Base-by-base conservation (phyloP, 2,888 invertebrate genomes). In the Tetranychus piercei region DNA sequence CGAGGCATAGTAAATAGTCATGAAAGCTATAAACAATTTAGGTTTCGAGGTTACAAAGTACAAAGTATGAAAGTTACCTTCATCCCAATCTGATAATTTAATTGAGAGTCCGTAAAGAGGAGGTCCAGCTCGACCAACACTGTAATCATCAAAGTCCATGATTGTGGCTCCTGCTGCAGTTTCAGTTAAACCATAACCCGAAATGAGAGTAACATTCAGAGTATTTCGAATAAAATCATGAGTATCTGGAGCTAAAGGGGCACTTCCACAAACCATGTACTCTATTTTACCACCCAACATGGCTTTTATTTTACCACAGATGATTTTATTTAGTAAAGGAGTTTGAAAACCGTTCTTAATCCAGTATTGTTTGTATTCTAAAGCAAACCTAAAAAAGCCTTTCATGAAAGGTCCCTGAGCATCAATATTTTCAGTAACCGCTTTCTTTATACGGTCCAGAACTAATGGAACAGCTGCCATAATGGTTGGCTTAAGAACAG, bases 161-260 rank as follows among this genome's bases (percentile, higher is more conserved):
- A 83, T 78, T 4, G 83, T 82, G 73, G 94, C 95, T 80, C 92
- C 92, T 1, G 95, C 94, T 78, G 92, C 91, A 20, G 96, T 94
- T 86, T 99, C 97, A 0, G 97, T 99, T 77, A 97, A 87, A 1
- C 97, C 97, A 84, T 97, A 97, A 73, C 96, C 97, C 81, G 93
- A 92, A 76, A 91, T 88, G 70, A 99, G 88, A 77, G 89, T 89
- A 77, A 91, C 89, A 83, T 95, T 94, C 78, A 97, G 86, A 82
- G 94, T 94, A 77, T 91, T 87, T 82, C 90, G 89, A 80, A 93
- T 90, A 85, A 95, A 94, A 81, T 90, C 88, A 83, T 97, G 96
- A 15, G 96, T 96, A 82, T 96, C 95, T 0, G 93, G 89, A 7
- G 94, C 90, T 23, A 99, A 85, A 0, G 97, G 97, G 34, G 99